Evolutionary conservation across 1,140 invertebrate genomes (phyloP), one percentile per base, ranked within the genome.

Genomic region (Ceratosolen solmsi): DNA sequence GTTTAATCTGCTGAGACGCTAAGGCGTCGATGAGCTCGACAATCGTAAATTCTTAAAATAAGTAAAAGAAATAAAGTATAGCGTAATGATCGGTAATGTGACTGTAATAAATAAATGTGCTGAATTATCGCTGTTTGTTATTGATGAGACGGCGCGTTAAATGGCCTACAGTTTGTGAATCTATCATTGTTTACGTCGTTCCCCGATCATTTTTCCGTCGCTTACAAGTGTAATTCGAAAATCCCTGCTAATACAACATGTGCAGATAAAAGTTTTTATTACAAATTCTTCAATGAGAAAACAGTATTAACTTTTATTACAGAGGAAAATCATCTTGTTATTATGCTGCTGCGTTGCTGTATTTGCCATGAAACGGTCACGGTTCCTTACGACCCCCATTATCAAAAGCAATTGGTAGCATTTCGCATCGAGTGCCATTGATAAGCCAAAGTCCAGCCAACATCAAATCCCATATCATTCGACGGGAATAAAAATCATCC

Each of bases 111-210:
- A n/a, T 58, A 58, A 3, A 25, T 3, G 1, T 11, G 11, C n/a
- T n/a, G n/a, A n/a, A n/a, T n/a, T n/a, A n/a, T n/a, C n/a, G n/a
- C n/a, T n/a, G n/a, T n/a, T n/a, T n/a, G n/a, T n/a, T n/a, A n/a
- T n/a, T n/a, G n/a, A n/a, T n/a, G n/a, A n/a, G n/a, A n/a, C n/a
- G 15, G 30, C 15, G 4, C 30, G 15, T 65, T 36, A 30, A 60
- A 60, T 30, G 9, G 11, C 2, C 58, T 60, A 1, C 27, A 60
- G 33, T 9, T 65, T 1, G 17, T 13, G 63, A 33, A 22, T 38
- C 63, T 68, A 38, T 38, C 63, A 38, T n/a, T 68, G 33, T 68
- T 68, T n/a, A 38, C 33, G 63, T 68, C 63, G 15, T n/a, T 38
- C 27, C 5, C 20, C 17, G 15, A 38, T 11, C 20, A 38, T n/a